Conservation (phyloP, 1,140 invertebrate species). For the Drosophila malerkotliana region DNA sequence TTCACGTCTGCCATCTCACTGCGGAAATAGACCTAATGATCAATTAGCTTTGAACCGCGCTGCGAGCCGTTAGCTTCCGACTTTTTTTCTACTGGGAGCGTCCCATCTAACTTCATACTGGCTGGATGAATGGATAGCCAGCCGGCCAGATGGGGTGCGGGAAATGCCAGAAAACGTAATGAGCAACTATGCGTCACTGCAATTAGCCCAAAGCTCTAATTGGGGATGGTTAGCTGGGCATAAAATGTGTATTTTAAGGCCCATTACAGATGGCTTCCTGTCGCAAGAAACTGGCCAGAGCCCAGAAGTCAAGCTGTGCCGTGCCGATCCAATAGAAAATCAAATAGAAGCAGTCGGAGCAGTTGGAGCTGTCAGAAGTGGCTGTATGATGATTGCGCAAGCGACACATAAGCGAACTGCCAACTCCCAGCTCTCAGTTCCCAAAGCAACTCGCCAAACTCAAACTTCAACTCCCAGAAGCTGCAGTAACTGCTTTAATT, state of each 20-base stretch:
- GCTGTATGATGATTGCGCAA: conserved; percentile 78
- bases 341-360: conserved; percentile 37
- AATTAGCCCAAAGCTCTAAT: conserved; percentile 77
- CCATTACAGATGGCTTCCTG: conserved; percentile 79
- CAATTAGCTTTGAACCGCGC: conserved; percentile 68
- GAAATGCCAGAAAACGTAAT: conserved; percentile 43
- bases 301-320: neutral
- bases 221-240: conserved; percentile 69
- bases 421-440: conserved; percentile 30
- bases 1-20: conserved; percentile 47
- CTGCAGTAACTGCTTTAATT: conserved; percentile 46
- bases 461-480: conserved; percentile 28
- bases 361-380: conserved; percentile 68
- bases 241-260: conserved; percentile 81
- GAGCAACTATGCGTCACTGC: conserved; percentile 72
- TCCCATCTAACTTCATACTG: conserved; percentile 4
- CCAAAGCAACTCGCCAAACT: conserved; percentile 10
- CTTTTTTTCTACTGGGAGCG: conserved; percentile 36
- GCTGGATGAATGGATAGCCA: conserved; percentile 21
- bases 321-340: conserved; percentile 31
- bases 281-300: conserved; percentile 55
- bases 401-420: conserved; percentile 58
- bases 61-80: conserved; percentile 70
- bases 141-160: neutral
- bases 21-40: conserved; percentile 81